phyloP scores from a whole-genome alignment of 1,140 invertebrate species.

The Musca vetustissima region DNA sequence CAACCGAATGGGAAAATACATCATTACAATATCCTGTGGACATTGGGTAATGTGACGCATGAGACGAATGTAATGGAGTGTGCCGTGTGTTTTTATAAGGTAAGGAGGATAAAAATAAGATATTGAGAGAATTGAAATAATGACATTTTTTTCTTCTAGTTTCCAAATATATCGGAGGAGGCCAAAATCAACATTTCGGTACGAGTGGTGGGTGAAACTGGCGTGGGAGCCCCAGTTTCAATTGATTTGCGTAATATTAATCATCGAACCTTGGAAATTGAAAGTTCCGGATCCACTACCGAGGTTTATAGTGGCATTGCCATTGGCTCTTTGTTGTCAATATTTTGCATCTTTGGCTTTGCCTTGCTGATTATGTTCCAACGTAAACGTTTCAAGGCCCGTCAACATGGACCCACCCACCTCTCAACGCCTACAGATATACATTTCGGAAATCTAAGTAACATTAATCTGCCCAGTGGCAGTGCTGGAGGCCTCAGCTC shows the following conservation, averaged over 20 bases:
- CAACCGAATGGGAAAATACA: constrained; percentile 48
- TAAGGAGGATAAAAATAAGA: constrained; percentile 13
- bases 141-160: constrained; percentile 30
- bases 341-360: constrained; percentile 44
- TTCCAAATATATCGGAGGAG: constrained; percentile 49
- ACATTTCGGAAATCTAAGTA: constrained; percentile 46
- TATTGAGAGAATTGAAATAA: background rate
- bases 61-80: constrained; percentile 46
- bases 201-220: constrained; percentile 49
- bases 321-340: constrained; percentile 47
- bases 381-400: constrained; percentile 45
- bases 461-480: constrained; percentile 44
- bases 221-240: constrained; percentile 47
- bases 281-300: constrained; percentile 30
- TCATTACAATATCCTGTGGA: constrained; percentile 51
- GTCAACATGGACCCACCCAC: constrained; percentile 45
- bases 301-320: constrained; percentile 48
- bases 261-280: constrained; percentile 33
- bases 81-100: constrained; percentile 40
- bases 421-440: constrained; percentile 48
- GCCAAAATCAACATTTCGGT: constrained; percentile 51
- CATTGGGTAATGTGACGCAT: constrained; percentile 47
- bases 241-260: constrained; percentile 43
- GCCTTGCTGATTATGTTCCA: constrained; percentile 48
- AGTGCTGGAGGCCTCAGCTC: constrained; percentile 48